Evolutionary conservation across 1,140 invertebrate genomes (phyloP).

Genomic region (Laodelphax striatellus): DNA sequence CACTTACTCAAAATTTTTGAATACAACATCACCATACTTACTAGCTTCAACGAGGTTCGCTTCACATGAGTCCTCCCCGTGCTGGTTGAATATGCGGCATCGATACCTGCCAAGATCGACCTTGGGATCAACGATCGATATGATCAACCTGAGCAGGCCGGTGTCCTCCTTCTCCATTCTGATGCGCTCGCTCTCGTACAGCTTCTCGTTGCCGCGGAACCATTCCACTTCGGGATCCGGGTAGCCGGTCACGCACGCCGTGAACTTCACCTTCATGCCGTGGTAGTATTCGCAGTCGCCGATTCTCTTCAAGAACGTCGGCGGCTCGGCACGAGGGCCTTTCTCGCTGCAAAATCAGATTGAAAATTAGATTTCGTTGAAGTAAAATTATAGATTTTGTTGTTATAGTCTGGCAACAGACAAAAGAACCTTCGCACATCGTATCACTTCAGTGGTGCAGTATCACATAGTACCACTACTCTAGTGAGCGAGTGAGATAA

Average conservation of each 20-base stretch:
- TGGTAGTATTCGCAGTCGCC: slow-evolving; percentile 78
- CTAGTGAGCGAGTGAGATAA: no score
- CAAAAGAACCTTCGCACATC: no score
- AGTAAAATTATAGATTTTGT: no score
- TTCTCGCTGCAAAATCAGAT: slow-evolving; percentile 43
- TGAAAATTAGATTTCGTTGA: background rate
- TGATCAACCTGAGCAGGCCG: slow-evolving; percentile 64
- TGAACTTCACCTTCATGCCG: slow-evolving; percentile 83
- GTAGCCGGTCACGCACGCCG: slow-evolving; percentile 70
- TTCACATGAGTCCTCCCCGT: slow-evolving; percentile 71
- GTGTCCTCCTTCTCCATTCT: slow-evolving; percentile 69
- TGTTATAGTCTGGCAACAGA: no score
- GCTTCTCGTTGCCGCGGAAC: slow-evolving; percentile 65
- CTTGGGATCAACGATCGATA: slow-evolving; percentile 53
- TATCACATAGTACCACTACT: no score
- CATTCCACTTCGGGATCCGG: slow-evolving; percentile 79
- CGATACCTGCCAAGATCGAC: slow-evolving; percentile 73
- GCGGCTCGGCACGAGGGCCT: slow-evolving; percentile 63
- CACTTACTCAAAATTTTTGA: no score
- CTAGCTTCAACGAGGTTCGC: slow-evolving; percentile 73
- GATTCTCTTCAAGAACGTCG: slow-evolving; percentile 78
- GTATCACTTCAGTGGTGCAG: no score
- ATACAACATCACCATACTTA: slow-evolving; percentile 34
- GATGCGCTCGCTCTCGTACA: slow-evolving; percentile 70
- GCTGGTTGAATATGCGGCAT: slow-evolving; percentile 67